Evolutionary conservation across 2,113 vertebrate species (phyloP), one percentile per base, ranked within the genome.

Genomic region (Spea multiplicata): DNA sequence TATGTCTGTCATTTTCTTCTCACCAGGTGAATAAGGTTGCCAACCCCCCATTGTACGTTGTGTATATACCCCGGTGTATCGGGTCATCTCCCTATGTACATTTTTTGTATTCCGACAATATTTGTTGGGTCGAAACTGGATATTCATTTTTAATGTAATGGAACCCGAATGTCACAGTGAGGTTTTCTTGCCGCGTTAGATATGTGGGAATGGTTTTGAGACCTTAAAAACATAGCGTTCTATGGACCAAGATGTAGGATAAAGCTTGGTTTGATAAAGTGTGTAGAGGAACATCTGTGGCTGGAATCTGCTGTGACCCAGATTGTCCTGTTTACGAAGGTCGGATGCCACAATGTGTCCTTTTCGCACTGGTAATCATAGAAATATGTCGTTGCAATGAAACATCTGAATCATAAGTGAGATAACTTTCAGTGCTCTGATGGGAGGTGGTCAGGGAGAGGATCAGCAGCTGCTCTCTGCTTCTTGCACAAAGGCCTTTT

Each of bases 401-500:
- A 59, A 59, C 55, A 59, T 1, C 1, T 8, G 50, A 53, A 53
- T 53, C 6, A 59, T 5, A 12, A 59, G 14, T 13, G 14, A 59
- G 55, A 13, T 4, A 13, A 59, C 55, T 59, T 59, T 59, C 6
- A 59, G 2, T 59, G 10, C 8, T 59, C 2, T 59, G 14, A 59
- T 59, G 55, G 55, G 55, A 59, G 55, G 55, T 68, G 74, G 50
- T 44, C 66, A 8, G 52, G 66, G 53, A 47, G 70, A 50, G 69
- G 76, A 73, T 79, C 66, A 73, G 30, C 44, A 67, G 70, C 10
- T 49, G n/a, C 70, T 65, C 57, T 49, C 68, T 65, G 62, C 12
- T 66, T 66, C 59, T 57, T 73, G 5, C 62, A 79, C 77, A 79
- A 79, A 79, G 77, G 61, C 62, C 77, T 79, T 79, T 79, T 79